These are phyloP conservation scores for Colostygia pectinataria DNA, from an alignment of 2,888 invertebrate species.

Conservation along the genomic window DNA sequence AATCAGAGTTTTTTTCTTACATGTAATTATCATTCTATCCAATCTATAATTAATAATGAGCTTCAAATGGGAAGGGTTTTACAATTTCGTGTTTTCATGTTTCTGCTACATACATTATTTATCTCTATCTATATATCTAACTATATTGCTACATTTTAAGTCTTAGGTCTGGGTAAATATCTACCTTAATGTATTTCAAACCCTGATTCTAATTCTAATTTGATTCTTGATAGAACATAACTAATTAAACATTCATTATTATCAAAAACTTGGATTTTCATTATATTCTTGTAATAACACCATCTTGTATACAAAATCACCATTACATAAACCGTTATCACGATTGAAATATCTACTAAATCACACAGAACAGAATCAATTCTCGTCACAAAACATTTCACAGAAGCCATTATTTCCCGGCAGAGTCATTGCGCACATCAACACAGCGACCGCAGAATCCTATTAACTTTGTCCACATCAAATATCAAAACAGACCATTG, in stretches of 20 bases:
- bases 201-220: too few species aligned
- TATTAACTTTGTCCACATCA: conserved; percentile 30
- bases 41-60: too few species aligned
- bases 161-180: too few species aligned
- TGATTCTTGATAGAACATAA: too few species aligned
- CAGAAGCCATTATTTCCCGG: conserved; percentile 13
- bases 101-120: too few species aligned
- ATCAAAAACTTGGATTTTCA: not conserved
- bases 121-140: too few species aligned
- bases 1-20: too few species aligned
- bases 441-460: conserved; percentile 27
- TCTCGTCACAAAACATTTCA: not conserved
- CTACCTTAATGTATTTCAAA: too few species aligned
- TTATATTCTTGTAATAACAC: not conserved
- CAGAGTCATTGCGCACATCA: conserved; percentile 20
- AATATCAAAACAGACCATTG: conserved; percentile 28
- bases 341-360: not conserved
- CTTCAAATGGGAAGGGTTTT: too few species aligned
- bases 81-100: too few species aligned
- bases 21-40: too few species aligned
- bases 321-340: not conserved
- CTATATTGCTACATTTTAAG: too few species aligned
- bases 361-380: conserved; percentile 9
- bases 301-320: not conserved
- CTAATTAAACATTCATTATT: not conserved